Evolutionary conservation across 92 coral and sea anemone species (phyloP).

Genomic region (Epizoanthus ramosus): DNA sequence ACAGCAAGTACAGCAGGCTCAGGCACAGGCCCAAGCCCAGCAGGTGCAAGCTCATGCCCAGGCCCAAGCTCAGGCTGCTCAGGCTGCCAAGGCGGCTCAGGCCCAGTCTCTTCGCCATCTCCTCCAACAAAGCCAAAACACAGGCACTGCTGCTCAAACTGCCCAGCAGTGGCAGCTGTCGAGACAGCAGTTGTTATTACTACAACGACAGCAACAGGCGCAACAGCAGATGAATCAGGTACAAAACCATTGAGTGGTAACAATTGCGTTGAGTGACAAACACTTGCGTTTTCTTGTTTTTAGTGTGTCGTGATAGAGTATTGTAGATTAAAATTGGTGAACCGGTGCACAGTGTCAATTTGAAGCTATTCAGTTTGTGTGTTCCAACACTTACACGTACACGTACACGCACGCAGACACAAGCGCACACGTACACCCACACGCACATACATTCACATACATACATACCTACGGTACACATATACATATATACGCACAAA

Average conservation of each 20-base stretch:
- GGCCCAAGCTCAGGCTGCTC: constrained; percentile 55
- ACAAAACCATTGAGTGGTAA: not conserved
- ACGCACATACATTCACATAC: too few species aligned
- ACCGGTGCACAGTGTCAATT: too few species aligned
- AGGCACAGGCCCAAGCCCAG: constrained; percentile 61
- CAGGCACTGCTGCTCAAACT: not conserved
- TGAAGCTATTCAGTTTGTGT: too few species aligned
- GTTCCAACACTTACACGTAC: too few species aligned
- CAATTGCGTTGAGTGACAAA: too few species aligned
- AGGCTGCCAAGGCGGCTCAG: constrained; percentile 46
- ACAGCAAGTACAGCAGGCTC: constrained; percentile 70
- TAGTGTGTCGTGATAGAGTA: too few species aligned
- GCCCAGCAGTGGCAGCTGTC: constrained; percentile 52
- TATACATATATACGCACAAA: too few species aligned
- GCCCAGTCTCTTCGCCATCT: constrained; percentile 28
- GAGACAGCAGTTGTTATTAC: constrained; percentile 36
- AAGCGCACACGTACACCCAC: too few species aligned
- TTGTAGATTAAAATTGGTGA: too few species aligned
- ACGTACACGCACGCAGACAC: too few species aligned
- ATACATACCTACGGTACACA: too few species aligned
- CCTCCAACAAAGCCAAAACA: constrained; percentile 27
- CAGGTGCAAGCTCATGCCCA: constrained; percentile 66
- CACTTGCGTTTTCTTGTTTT: too few species aligned
- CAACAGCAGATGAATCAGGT: constrained; percentile 56
- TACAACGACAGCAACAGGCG: constrained; percentile 46